These are phyloP conservation scores for Drosophila parvula DNA, from an alignment of 1,140 invertebrate genomes.

Conservation along the genomic window DNA sequence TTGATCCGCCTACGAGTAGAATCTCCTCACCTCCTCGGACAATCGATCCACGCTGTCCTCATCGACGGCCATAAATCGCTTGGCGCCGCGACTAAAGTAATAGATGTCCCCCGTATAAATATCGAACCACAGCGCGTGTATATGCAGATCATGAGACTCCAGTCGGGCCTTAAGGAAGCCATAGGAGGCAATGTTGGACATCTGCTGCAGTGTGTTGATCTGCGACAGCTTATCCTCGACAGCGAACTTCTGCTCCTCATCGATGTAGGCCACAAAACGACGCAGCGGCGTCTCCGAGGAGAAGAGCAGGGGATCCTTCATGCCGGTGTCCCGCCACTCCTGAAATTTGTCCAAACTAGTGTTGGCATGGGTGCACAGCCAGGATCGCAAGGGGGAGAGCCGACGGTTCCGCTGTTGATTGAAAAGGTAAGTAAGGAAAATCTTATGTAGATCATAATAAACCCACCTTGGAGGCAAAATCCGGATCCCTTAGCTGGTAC, in stretches of 20 bases:
- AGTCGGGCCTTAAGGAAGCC: slow-evolving; percentile 94
- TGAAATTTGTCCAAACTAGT: slow-evolving; percentile 93
- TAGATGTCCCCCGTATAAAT: slow-evolving; percentile 98
- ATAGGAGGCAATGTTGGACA: slow-evolving; percentile 97
- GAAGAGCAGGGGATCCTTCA: slow-evolving; percentile 89
- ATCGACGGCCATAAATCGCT: slow-evolving; percentile 91
- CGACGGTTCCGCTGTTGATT: slow-evolving; percentile 88
- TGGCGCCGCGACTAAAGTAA: slow-evolving; percentile 94
- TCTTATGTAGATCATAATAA: too few relatives aligned
- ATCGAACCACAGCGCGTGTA: slow-evolving; percentile 98
- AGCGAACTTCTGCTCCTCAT: slow-evolving; percentile 95
- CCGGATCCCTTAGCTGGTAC: slow-evolving; percentile 91
- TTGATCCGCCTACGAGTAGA: slow-evolving; percentile 88
- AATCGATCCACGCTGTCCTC: slow-evolving; percentile 91
- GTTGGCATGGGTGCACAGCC: slow-evolving; percentile 94
- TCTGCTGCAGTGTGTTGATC: slow-evolving; percentile 96
- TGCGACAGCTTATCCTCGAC: slow-evolving; percentile 97
- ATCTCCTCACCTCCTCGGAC: slow-evolving; percentile 90
- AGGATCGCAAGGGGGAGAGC: slow-evolving; percentile 94
- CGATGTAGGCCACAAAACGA: slow-evolving; percentile 96
- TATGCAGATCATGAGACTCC: slow-evolving; percentile 92
- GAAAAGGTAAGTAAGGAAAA: background rate
- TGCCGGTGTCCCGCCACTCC: slow-evolving; percentile 87
- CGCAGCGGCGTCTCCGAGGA: slow-evolving; percentile 93
- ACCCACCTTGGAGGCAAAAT: slow-evolving; percentile 89